phyloP scores from a whole-genome alignment of 1,140 invertebrate genomes.

The Sweltsa coloradensis region DNA sequence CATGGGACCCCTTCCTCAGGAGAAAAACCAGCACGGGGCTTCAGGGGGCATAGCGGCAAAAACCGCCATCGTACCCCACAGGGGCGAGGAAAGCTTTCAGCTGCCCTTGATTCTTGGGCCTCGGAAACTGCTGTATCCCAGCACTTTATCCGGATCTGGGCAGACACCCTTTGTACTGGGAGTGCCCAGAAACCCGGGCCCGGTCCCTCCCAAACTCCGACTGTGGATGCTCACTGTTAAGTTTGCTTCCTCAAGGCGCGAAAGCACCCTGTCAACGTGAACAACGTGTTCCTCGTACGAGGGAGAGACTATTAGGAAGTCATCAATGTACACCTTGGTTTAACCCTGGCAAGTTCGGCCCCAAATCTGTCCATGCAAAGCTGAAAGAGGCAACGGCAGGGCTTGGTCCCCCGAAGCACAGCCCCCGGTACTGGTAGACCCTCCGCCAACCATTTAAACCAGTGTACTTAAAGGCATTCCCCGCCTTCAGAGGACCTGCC shows the following conservation, averaged over 20 bases:
- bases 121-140: conserved; percentile 2
- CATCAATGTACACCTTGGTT: conserved; percentile 32
- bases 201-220: conserved; percentile 27
- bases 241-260: conserved; percentile 18
- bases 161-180: not conserved
- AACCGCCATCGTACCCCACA: conserved; percentile 27
- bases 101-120: conserved; percentile 18
- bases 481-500: too few relatives aligned
- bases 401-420: conserved; percentile 2
- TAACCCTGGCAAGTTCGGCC: not conserved
- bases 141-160: not conserved
- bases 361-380: not conserved
- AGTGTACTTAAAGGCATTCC: too few relatives aligned
- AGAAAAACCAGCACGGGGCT: conserved; percentile 20
- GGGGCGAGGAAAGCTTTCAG: conserved; percentile 22
- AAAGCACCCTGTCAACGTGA: conserved; percentile 10
- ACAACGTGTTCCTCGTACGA: conserved; percentile 30
- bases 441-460: not conserved
- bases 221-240: conserved; percentile 33
- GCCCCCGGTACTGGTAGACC: not conserved
- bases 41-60: conserved; percentile 25
- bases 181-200: conserved; percentile 26
- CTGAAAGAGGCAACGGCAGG: not conserved
- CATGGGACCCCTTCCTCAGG: conserved; percentile 19
- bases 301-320: conserved; percentile 30